These are phyloP conservation scores for Tichodroma muraria DNA, from an alignment of 2,113 vertebrate genomes.

Conservation along the genomic window DNA sequence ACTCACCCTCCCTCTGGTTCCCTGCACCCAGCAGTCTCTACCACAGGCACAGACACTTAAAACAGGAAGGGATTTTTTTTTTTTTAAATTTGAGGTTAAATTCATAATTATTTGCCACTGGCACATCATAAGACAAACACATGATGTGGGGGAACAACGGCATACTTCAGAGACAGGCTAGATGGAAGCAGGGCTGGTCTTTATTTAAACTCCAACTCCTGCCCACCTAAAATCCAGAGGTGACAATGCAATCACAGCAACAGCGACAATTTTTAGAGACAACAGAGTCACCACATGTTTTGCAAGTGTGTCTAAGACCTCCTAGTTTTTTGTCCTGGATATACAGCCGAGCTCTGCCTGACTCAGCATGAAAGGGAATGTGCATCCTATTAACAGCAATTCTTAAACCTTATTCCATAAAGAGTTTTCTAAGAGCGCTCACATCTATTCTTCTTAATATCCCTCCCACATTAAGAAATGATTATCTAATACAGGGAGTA, in stretches of 20 bases:
- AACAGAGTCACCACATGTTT: neutral
- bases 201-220: neutral
- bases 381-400: neutral
- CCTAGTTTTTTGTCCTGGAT: neutral
- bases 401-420: conserved; percentile 13
- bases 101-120: neutral
- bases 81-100: neutral
- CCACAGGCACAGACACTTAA: neutral
- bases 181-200: neutral
- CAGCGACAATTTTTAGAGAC: neutral
- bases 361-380: neutral
- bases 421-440: neutral
- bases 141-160: neutral
- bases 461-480: conserved; percentile 1
- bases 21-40: neutral
- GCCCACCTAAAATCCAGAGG: neutral
- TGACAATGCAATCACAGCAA: neutral
- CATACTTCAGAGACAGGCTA: neutral
- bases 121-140: neutral
- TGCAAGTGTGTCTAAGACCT: neutral
- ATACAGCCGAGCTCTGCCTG: neutral
- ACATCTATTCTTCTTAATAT: conserved; percentile 10
- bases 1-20: neutral
- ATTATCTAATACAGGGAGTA: conserved; percentile 23
- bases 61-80: neutral